Base-by-base conservation (phyloP, 2,113 vertebrate genomes). In the Psephotus haematonotus region DNA sequence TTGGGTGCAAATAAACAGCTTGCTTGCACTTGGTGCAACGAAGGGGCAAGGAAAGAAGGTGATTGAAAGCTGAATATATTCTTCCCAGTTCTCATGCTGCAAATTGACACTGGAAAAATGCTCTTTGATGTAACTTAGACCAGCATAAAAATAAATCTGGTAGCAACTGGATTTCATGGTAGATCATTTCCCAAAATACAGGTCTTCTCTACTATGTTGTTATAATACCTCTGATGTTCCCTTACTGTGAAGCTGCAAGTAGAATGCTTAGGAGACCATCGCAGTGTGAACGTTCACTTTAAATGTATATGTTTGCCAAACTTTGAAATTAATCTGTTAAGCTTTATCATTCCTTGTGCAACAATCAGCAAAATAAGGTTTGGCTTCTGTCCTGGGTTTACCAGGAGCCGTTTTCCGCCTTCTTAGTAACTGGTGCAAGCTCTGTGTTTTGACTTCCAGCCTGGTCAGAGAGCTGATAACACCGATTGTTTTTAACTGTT, bases 1-100 rank as follows among this genome's bases (percentile, higher is more conserved):
- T 47, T 85, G 64, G 86, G 92, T 92, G 92, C 80, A 68, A 47
- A 75, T 24, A 81, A 88, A 70, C 88, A 93, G 83, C 72, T 95
- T 90, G 63, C 28, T 46, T 53, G 68, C 46, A 23, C n/a, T 90
- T 90, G 33, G 37, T 92, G 72, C 55, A 44, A 17, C 37, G 67
- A 62, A 81, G 23, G 23, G 28, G 1, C 0, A 5, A 83, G 57
- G 75, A 28, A 74, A 70, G 41, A 52, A 64, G 15, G 41, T 9
- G 80, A 60, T 46, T 86, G 60, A 75, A 43, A 88, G 60, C 28
- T 65, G 52, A 27, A 15, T 39, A 14, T 77, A 13, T 13, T 69
- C 59, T 90, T 47, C 16, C 24, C 18, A 14, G 53, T 10, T 67
- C 25, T 79, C 44, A 4, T 60, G 29, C 28, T 82, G 5, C 17